A percentile compares a stretch with the other conserved stretches of the same genome.
Evolutionary conservation across 2,888 invertebrate genomes (phyloP).

Genomic region (Drosophila emarginata): DNA sequence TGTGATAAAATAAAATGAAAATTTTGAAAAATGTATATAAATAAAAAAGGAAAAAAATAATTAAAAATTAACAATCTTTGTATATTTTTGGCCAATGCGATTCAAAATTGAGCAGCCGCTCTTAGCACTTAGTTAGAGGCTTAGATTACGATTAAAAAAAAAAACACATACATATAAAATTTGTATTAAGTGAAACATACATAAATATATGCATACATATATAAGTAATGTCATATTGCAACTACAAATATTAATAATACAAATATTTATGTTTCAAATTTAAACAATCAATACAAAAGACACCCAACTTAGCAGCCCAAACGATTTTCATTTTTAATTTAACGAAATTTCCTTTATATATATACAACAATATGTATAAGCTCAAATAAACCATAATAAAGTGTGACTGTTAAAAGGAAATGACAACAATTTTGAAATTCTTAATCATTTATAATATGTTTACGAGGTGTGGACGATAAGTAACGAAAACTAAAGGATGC

Average conservation of each 20-base stretch:
- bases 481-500: conserved; percentile 25
- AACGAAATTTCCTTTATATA: conserved; percentile 38
- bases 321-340: conserved; percentile 20
- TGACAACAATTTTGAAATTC: not conserved
- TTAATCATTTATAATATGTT: not conserved
- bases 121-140: conserved; percentile 66
- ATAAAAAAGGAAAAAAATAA: conserved; percentile 24
- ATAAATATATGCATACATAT: conserved; percentile 2
- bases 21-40: conserved; percentile 32
- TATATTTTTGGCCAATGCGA: conserved; percentile 52
- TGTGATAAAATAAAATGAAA: conserved; percentile 52
- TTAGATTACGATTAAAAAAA: conserved; percentile 56
- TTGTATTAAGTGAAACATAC: conserved; percentile 26
- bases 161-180: conserved; percentile 33
- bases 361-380: conserved; percentile 33
- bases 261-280: conserved; percentile 13
- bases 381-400: conserved; percentile 63
- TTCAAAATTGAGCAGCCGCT: conserved; percentile 66
- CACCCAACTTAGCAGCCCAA: conserved; percentile 26
- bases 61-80: conserved; percentile 23
- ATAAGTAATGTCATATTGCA: conserved; percentile 10
- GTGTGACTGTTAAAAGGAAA: conserved; percentile 55
- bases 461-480: not conserved
- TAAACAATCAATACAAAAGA: conserved; percentile 24
- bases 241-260: not conserved